These are phyloP conservation scores for Nysson spinosus DNA, from an alignment of 2,888 invertebrate species.

Conservation along the genomic window DNA sequence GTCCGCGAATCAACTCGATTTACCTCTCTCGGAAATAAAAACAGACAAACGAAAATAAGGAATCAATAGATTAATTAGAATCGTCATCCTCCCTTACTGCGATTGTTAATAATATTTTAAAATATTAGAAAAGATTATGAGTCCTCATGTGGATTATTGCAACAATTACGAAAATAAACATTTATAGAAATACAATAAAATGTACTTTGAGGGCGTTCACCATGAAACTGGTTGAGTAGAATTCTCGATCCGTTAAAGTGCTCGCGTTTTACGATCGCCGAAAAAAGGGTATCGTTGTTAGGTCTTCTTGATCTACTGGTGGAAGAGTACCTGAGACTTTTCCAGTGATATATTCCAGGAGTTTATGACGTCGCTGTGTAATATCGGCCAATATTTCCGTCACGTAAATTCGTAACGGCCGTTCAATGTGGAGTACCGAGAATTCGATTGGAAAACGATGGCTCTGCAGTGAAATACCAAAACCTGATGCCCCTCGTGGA, in stretches of 20 bases:
- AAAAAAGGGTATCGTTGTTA: conserved; percentile 20
- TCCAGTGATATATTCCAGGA: not conserved
- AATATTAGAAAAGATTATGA: too few relatives aligned
- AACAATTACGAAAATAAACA: too few relatives aligned
- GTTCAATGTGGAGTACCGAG: conserved; percentile 21
- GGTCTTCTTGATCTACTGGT: conserved; percentile 10
- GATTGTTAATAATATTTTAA: too few relatives aligned
- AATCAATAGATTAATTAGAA: too few relatives aligned
- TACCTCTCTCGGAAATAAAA: too few relatives aligned
- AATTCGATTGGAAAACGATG: conserved; percentile 43
- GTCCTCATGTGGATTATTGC: too few relatives aligned
- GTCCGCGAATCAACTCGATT: too few relatives aligned
- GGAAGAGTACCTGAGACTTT: conserved; percentile 23
- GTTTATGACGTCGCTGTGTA: conserved; percentile 42
- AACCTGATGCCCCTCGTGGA: conserved; percentile 7
- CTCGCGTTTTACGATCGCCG: conserved; percentile 16
- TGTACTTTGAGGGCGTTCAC: too few relatives aligned
- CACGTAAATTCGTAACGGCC: conserved; percentile 51
- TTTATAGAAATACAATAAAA: not conserved
- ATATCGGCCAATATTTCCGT: conserved; percentile 48
- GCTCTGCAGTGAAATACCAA: conserved; percentile 15
- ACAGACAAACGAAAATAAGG: too few relatives aligned
- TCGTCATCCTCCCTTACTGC: too few relatives aligned
- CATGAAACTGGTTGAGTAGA: not conserved
- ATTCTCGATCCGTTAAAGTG: conserved; percentile 7